Percentiles rank a stretch among this genome's conserved stretches.
phyloP scores from a whole-genome alignment of 2,113 vertebrate species.

The Rutilus rutilus region DNA sequence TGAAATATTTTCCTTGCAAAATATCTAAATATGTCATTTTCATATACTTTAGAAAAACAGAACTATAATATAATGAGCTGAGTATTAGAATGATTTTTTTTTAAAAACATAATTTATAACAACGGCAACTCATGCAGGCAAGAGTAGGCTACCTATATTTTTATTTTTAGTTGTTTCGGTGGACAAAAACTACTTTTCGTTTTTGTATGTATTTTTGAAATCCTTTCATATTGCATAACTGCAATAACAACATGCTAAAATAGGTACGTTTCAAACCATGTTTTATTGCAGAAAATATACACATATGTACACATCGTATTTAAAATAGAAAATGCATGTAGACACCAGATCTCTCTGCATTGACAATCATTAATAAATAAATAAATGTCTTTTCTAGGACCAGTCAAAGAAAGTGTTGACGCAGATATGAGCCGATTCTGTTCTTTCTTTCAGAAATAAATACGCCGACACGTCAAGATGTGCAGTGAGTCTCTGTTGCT shows the following conservation, averaged over 20 bases:
- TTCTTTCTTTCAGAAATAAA: constrained; percentile 70
- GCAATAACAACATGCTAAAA: constrained; percentile 39
- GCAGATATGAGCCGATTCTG: constrained; percentile 70
- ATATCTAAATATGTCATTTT: not conserved
- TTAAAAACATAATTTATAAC: not conserved
- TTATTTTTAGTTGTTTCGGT: not conserved
- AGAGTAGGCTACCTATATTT: not conserved
- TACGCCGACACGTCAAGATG: constrained; percentile 57
- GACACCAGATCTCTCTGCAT: constrained; percentile 91
- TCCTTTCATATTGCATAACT: not conserved
- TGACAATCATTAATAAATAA: constrained; percentile 96
- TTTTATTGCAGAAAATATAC: constrained; percentile 97
- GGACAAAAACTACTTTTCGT: not conserved
- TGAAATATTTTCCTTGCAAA: not conserved
- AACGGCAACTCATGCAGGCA: not conserved
- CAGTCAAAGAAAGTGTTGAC: constrained; percentile 62
- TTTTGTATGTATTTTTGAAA: not conserved
- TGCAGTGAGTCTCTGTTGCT: constrained; percentile 68
- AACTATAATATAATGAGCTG: not conserved
- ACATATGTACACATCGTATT: constrained; percentile 97
- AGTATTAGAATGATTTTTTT: not conserved
- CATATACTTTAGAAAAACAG: not conserved
- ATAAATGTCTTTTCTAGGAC: constrained; percentile 85
- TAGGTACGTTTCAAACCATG: constrained; percentile 65
- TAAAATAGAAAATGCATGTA: constrained; percentile 90